phyloP scores from a whole-genome alignment of 2,797 vertebrate genomes.

The Leuciscus waleckii region DNA sequence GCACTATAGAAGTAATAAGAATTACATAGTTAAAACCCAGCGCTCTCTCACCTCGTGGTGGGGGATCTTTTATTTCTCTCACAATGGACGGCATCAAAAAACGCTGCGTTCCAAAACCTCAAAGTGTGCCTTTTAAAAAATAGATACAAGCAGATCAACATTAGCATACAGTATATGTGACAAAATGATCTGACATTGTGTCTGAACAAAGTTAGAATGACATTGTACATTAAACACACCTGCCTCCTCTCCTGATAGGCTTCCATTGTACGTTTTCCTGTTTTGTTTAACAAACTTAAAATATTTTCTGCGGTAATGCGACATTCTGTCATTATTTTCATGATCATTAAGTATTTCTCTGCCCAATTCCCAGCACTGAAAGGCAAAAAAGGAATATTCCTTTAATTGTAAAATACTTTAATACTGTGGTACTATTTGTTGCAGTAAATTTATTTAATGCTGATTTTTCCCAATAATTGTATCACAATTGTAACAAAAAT shows the following conservation, averaged over 20 bases:
- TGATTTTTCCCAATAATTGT: not conserved
- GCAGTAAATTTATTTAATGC: not conserved
- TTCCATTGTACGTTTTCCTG: not conserved
- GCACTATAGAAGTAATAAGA: not conserved
- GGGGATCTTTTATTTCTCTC: conserved; percentile 97
- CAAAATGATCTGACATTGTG: not conserved
- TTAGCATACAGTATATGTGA: not conserved
- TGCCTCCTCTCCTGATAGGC: not conserved
- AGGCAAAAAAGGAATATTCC: not conserved
- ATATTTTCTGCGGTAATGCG: not conserved
- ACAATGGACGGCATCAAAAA: conserved; percentile 96
- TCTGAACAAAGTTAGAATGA: not conserved
- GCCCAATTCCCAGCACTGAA: not conserved
- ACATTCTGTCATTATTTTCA: not conserved
- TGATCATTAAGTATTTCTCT: not conserved
- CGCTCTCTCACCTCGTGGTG: conserved; percentile 88
- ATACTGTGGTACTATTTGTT: not conserved
- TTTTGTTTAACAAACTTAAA: not conserved
- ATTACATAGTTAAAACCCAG: not conserved
- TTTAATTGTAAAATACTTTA: not conserved
- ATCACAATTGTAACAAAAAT: not conserved
- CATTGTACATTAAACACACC: not conserved
- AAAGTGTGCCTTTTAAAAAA: conserved; percentile 86
- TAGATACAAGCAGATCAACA: not conserved
- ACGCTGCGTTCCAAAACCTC: conserved; percentile 96